Evolutionary conservation across 2,797 vertebrate species (phyloP).

Genomic region (Gephyroberyx darwinii): DNA sequence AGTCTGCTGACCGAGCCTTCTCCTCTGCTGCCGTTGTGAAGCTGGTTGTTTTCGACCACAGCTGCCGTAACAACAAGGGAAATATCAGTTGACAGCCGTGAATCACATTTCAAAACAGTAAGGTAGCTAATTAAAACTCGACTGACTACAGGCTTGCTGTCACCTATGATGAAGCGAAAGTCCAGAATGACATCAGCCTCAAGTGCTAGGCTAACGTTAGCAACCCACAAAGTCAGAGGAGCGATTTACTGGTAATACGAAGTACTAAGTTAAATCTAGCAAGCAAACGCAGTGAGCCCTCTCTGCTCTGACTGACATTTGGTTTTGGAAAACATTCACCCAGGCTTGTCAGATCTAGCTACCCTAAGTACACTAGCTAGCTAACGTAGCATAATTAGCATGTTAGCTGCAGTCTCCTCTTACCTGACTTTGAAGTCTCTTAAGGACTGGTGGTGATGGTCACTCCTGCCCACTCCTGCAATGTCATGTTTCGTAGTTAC

Average conservation of each 20-base stretch:
- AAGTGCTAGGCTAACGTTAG: background rate
- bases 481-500: slow-evolving; percentile 27
- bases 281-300: too few species aligned
- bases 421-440: slow-evolving; percentile 48
- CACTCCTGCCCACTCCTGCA: background rate
- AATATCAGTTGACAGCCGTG: background rate
- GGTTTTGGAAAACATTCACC: background rate
- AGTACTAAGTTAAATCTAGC: too few species aligned
- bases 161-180: too few species aligned
- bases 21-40: slow-evolving; percentile 53
- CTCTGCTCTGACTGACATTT: background rate
- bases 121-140: background rate
- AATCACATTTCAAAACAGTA: background rate
- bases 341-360: background rate
- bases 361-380: background rate
- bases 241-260: too few species aligned
- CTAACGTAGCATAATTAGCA: slow-evolving; percentile 22
- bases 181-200: background rate
- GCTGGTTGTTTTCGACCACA: slow-evolving; percentile 16
- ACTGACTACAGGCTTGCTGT: too few species aligned
- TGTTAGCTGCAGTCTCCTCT: slow-evolving; percentile 29
- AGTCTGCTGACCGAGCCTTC: slow-evolving; percentile 45
- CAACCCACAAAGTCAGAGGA: background rate
- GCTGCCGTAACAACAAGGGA: background rate
- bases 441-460: slow-evolving; percentile 3